Evolutionary conservation across 2,888 invertebrate genomes (phyloP).

Genomic region (Axea sp.): DNA sequence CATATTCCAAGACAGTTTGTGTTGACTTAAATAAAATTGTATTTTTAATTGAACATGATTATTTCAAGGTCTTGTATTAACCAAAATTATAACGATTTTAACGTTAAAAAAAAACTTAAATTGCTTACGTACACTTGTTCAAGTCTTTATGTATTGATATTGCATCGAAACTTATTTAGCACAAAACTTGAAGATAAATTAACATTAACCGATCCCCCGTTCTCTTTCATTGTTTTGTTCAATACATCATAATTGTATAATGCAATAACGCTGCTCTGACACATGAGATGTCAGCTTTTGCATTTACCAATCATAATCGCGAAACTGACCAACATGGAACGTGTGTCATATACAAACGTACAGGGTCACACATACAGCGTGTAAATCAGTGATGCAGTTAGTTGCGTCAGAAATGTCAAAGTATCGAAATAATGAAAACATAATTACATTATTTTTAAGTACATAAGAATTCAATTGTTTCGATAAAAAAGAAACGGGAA

Average conservation of each 20-base stretch:
- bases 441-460: too few species aligned
- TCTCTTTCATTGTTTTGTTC: constrained; percentile 31
- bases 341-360: constrained; percentile 6
- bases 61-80: too few species aligned
- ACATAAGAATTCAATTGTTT: too few species aligned
- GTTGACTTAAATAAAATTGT: too few species aligned
- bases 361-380: constrained; percentile 1
- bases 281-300: constrained; percentile 30
- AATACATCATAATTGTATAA: constrained; percentile 34
- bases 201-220: constrained; percentile 19
- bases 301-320: constrained; percentile 33
- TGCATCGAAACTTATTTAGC: constrained; percentile 10
- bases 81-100: too few species aligned
- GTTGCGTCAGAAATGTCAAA: constrained; percentile 9
- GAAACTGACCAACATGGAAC: constrained; percentile 23
- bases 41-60: too few species aligned
- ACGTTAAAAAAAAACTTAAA: too few species aligned
- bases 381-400: constrained; percentile 20
- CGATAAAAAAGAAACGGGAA: too few species aligned
- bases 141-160: too few species aligned
- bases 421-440: too few species aligned
- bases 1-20: too few species aligned
- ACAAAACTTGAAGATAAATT: constrained; percentile 2
- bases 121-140: too few species aligned
- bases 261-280: constrained; percentile 21